Evolutionary conservation across 2,113 vertebrate genomes (phyloP).

Genomic region (Scomber scombrus): DNA sequence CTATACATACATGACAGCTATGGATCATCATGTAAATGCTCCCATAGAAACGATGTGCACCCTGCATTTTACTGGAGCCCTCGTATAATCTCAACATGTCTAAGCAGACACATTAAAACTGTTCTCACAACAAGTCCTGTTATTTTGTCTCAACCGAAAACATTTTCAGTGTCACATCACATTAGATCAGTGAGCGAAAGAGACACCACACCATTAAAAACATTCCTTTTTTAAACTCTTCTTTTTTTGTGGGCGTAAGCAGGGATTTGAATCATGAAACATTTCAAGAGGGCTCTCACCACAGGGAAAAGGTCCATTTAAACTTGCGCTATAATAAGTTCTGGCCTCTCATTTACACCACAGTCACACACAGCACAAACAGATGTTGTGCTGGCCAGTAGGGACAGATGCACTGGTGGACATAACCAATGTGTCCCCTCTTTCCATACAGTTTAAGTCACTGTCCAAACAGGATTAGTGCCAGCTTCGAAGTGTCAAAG

Average conservation of each 20-base stretch:
- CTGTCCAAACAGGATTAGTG: constrained; percentile 78
- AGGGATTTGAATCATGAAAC: constrained; percentile 34
- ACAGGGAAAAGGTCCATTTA: constrained; percentile 11
- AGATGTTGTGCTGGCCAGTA: constrained; percentile 52
- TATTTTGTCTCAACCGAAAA: constrained; percentile 29
- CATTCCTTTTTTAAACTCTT: constrained; percentile 29
- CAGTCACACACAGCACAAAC: constrained; percentile 35
- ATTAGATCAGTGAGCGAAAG: constrained; percentile 51
- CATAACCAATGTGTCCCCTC: constrained; percentile 49
- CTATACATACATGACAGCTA: constrained; percentile 17
- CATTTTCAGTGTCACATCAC: constrained; percentile 47
- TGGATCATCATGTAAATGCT: constrained; percentile 19
- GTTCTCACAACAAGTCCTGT: constrained; percentile 43
- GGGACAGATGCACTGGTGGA: constrained; percentile 58
- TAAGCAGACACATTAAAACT: constrained; percentile 44
- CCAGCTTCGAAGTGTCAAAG: constrained; percentile 75
- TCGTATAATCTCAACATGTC: constrained; percentile 33
- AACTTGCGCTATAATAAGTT: constrained; percentile 29
- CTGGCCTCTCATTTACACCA: constrained; percentile 23
- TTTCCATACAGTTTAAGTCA: constrained; percentile 69
- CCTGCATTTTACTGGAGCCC: constrained; percentile 25
- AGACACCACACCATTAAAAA: constrained; percentile 48
- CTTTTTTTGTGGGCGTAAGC: constrained; percentile 39
- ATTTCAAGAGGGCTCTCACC: constrained; percentile 45
- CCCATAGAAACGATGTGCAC: constrained; percentile 7